Conservation (phyloP, 2,888 invertebrate species). For the Ormyrus thymus region DNA sequence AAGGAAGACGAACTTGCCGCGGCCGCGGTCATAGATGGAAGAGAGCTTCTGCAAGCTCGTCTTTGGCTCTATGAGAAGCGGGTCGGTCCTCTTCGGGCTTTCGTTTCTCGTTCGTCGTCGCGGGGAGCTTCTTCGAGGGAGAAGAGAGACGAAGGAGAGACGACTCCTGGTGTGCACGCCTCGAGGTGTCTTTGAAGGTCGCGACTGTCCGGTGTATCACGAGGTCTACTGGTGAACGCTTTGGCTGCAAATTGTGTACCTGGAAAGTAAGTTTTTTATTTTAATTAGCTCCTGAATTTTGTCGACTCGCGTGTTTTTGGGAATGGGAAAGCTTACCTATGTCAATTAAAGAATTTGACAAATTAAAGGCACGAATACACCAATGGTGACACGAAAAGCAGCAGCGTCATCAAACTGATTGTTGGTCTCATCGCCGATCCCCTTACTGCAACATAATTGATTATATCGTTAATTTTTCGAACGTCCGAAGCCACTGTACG, state of each 20-base stretch:
- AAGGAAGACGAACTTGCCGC: neutral
- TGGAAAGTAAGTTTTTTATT: slow-evolving; percentile 3
- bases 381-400: slow-evolving; percentile 34
- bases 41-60: slow-evolving; percentile 15
- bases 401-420: slow-evolving; percentile 38
- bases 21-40: slow-evolving; percentile 29
- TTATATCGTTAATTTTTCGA: neutral
- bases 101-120: neutral
- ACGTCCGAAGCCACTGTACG: too few species aligned
- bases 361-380: slow-evolving; percentile 48
- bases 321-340: slow-evolving; percentile 37
- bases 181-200: neutral
- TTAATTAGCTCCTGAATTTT: neutral
- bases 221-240: slow-evolving; percentile 57
- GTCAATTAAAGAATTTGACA: slow-evolving; percentile 22
- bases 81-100: neutral
- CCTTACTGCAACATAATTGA: slow-evolving; percentile 25
- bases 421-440: slow-evolving; percentile 36
- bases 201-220: slow-evolving; percentile 47
- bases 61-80: slow-evolving; percentile 36
- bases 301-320: neutral
- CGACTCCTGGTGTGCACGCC: neutral
- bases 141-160: slow-evolving; percentile 1
- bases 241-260: slow-evolving; percentile 57
- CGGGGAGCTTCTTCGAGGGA: neutral